Evolutionary conservation across 2,797 vertebrate species (phyloP).

Genomic region (Rhinophrynus dorsalis): DNA sequence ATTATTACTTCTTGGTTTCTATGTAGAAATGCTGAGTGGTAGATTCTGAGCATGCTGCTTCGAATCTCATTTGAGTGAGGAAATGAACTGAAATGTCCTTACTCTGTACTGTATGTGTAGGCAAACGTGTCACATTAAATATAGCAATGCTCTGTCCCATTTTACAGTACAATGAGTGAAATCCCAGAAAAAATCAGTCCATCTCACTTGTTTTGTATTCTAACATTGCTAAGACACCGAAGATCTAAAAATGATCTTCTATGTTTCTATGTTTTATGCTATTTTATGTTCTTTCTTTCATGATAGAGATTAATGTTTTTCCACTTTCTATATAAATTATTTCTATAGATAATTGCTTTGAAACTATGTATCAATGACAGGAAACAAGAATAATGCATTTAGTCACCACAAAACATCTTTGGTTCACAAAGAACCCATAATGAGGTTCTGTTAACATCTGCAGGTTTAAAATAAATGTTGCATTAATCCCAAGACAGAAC

Average conservation of each 20-base stretch:
- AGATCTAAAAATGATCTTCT: background rate
- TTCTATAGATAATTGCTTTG: conserved; percentile 8
- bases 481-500: too few relatives aligned
- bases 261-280: background rate
- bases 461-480: too few relatives aligned
- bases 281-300: conserved; percentile 4
- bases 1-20: background rate
- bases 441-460: too few relatives aligned
- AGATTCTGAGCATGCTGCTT: background rate
- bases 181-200: background rate
- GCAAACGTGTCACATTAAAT: conserved; percentile 46
- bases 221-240: conserved; percentile 13
- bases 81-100: conserved; percentile 6
- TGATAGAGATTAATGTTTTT: background rate
- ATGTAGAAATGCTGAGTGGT: conserved; percentile 20
- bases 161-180: conserved; percentile 39
- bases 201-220: conserved; percentile 1
- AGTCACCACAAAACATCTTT: conserved; percentile 13
- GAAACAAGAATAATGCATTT: conserved; percentile 14
- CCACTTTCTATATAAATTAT: conserved; percentile 2
- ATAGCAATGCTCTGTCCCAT: conserved; percentile 15
- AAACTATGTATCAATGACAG: conserved; percentile 11
- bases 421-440: background rate
- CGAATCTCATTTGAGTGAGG: background rate
- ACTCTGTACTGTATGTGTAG: conserved; percentile 4